Conservation (phyloP, 2,797 vertebrate genomes). For the Rhincodon typus region DNA sequence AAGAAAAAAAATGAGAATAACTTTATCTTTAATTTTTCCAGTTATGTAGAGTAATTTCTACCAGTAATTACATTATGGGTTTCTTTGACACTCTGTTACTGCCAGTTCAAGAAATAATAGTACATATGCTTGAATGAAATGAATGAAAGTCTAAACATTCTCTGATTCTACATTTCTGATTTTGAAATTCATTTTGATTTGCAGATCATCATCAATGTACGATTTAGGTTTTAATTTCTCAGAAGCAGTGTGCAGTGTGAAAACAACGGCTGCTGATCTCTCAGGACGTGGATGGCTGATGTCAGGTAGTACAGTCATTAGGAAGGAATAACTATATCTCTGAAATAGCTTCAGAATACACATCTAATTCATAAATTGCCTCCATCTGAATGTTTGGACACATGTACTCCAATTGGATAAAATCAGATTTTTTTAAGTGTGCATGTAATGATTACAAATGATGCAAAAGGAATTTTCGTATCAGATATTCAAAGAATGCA, state of each 20-base stretch:
- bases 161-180: neutral
- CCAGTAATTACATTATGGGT: neutral
- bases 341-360: neutral
- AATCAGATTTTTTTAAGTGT: neutral
- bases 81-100: neutral
- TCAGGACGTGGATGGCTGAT: neutral
- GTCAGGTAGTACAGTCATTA: neutral
- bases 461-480: neutral
- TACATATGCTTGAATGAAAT: too few species aligned
- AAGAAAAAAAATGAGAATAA: neutral
- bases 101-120: neutral
- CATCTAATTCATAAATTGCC: neutral
- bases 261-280: neutral
- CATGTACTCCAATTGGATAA: neutral
- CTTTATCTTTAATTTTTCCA: slow-evolving; percentile 2
- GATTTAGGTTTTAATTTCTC: neutral
- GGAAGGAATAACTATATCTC: neutral
- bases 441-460: neutral
- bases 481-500: neutral
- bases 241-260: neutral
- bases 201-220: neutral
- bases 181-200: neutral
- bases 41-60: neutral
- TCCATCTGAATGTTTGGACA: neutral
- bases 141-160: neutral